Conservation (phyloP, 1,140 invertebrate species). For the Lordiphosa mommai region DNA sequence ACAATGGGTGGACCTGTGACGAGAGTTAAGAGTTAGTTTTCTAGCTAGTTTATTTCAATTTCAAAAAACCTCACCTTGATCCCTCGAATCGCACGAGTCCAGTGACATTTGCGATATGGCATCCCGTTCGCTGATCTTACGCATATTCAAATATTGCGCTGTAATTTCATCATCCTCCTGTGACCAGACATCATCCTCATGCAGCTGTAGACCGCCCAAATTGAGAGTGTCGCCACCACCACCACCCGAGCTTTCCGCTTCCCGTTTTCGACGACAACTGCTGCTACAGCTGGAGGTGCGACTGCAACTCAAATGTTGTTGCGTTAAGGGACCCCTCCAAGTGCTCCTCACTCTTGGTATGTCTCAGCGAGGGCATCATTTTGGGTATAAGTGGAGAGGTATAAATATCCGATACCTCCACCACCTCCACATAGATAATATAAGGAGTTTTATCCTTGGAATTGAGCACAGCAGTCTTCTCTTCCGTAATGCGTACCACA, state of each 20-base stretch:
- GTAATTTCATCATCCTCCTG: conserved; percentile 96
- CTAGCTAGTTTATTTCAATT: no score
- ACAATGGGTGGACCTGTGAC: conserved; percentile 83
- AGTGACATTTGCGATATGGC: conserved; percentile 94
- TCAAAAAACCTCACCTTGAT: conserved; percentile 84
- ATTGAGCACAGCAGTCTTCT: conserved; percentile 97
- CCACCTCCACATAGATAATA: conserved; percentile 97
- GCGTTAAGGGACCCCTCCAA: conserved; percentile 65
- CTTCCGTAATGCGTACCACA: conserved; percentile 91
- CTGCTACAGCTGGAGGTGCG: conserved; percentile 67
- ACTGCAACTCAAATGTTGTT: conserved; percentile 52
- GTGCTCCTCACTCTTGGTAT: conserved; percentile 95
- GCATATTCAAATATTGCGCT: conserved; percentile 81
- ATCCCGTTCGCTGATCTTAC: conserved; percentile 86
- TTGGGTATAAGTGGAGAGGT: conserved; percentile 89
- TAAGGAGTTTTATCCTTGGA: conserved; percentile 99
- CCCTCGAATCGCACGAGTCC: conserved; percentile 93
- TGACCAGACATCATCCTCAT: conserved; percentile 85
- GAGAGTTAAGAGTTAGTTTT: no score
- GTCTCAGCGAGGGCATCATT: conserved; percentile 89
- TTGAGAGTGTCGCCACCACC: conserved; percentile 29
- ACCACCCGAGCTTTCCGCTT: background rate
- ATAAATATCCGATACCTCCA: conserved; percentile 94
- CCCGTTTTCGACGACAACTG: conserved; percentile 56
- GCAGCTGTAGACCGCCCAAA: conserved; percentile 61